Base-by-base conservation (phyloP, 2,113 vertebrate species). In the Cinclus mexicanus region DNA sequence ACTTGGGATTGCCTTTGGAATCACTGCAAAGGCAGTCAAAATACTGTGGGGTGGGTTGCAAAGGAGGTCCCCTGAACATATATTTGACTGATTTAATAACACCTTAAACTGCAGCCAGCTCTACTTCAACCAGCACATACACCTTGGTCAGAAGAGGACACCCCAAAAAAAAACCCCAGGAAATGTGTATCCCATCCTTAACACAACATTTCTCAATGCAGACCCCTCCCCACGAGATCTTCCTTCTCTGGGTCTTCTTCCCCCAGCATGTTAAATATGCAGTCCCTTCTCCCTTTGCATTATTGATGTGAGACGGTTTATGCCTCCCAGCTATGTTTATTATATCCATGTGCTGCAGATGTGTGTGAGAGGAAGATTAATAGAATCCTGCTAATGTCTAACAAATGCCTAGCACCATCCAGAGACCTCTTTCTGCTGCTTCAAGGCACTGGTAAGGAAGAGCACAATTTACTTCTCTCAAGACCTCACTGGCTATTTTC, bases 251-350 rank as follows among this genome's bases (percentile, higher is more conserved):
- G 47, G 3, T 59, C 39, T 92, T 78, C 59, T 65, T 67, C 90
- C 79, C 81, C 59, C 60, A 85, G 44, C 70, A 37, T 0, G 4
- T 77, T 94, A 71, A 83, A 52, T 12, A 53, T 7, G 52, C 60
- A 75, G 60, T 9, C 60, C n/a, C 82, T 81, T 82, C 60, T 94
- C 69, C 65, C 87, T 60, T n/a, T 95, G 86, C 83, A 86, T 93
- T 90, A 94, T 95, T 96, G 82, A 93, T 93, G 86, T 41, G 68
- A 49, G 90, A 46, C 1, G 0, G 90, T 93, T 96, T 78, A 1
- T 95, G 93, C 90, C 95, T 77, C 67, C 26, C 2, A 94, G 95
- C 93, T 52, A 18, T 95, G 90, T 93, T 96, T 95, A 96, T 96
- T 95, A 50, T 19, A 88, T 90, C 90, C 95, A 96, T 96, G 92